A percentile compares a stretch with the other conserved stretches of the same genome.
Evolutionary conservation across 2,888 invertebrate genomes (phyloP).

Genomic region (Tachina grossa): DNA sequence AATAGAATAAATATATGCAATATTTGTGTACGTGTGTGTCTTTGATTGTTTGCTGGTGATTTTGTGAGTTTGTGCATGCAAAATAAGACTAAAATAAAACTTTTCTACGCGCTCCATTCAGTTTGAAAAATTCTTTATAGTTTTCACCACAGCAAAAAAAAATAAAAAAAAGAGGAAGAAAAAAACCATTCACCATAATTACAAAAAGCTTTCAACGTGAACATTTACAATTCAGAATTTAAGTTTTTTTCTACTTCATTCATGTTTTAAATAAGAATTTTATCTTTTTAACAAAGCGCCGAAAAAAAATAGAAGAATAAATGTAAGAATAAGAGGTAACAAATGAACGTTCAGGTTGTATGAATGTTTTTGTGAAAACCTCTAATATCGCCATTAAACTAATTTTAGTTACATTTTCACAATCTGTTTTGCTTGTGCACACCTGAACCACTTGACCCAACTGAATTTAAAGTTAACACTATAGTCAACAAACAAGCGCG

Average conservation of each 20-base stretch:
- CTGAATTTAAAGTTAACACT: conserved; percentile 63
- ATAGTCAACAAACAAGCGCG: conserved; percentile 7
- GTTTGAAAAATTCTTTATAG: conserved; percentile 23
- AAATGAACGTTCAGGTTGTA: conserved; percentile 25
- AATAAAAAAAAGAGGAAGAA: too few species aligned
- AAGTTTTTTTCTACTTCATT: not conserved
- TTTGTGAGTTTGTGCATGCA: conserved; percentile 44
- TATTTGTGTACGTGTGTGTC: not conserved
- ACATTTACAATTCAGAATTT: conserved; percentile 65
- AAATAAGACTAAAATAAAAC: conserved; percentile 59
- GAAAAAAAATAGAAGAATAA: conserved; percentile 1
- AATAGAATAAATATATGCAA: not conserved
- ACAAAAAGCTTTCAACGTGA: conserved; percentile 70
- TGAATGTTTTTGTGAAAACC: conserved; percentile 52
- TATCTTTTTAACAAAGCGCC: conserved; percentile 10
- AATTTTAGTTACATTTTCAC: conserved; percentile 69
- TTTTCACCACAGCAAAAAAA: conserved; percentile 31
- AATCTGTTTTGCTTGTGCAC: conserved; percentile 66
- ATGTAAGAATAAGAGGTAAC: conserved; percentile 16
- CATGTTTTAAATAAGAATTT: conserved; percentile 34
- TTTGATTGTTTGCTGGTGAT: not conserved
- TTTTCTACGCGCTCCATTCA: conserved; percentile 42
- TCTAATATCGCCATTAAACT: conserved; percentile 68
- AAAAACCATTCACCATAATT: conserved; percentile 60
- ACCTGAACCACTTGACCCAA: conserved; percentile 71